Evolutionary conservation across 92 coral and sea anemone genomes (phyloP), one percentile per base, ranked within the genome.

Genomic region (Phenganax stokvisi): DNA sequence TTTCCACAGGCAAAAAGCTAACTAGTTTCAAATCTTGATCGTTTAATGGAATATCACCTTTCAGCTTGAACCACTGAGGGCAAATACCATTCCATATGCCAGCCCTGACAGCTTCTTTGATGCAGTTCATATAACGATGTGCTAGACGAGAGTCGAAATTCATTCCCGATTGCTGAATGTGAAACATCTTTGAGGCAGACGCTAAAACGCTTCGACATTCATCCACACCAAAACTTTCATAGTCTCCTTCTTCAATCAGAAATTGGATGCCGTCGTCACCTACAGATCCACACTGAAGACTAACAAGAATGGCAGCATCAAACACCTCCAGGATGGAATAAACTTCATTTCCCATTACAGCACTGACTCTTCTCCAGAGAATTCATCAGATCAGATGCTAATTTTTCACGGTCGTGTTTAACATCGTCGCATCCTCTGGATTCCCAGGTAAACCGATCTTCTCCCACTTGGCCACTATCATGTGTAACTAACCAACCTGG

Each of bases 141-240:
- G 85, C 74, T 30, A 83, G 85, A 10, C 86, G 86, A 20, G 86
- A 67, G 60, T 83, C 82, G 17, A 83, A 59, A 65, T 83, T 73
- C 82, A 83, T 83, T 75, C 82, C 86, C 15, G 75, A 83, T 62
- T 83, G 77, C 57, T 56, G 71, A 72, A 83, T 83, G 72, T 75
- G 82, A 52, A 20, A 62, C 87, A 85, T 85, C 59, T 85, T 85
- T 27, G 79, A 85, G n/a, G 80, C 72, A 15, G 72, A 71, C 12
- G 79, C 65, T 54, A 84, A 54, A 51, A 84, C 72, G 68, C 70
- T 71, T 55, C 61, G 71, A 70, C 87, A 84, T n/a, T 80, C 67
- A 29, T 70, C 57, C 67, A 77, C 79, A 65, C 84, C 87, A 78
- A 64, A 84, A 76, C 71, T 67, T 52, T 84, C 79, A 66, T 78